phyloP scores from a whole-genome alignment of 2,797 vertebrate genomes.

The Myripristis murdjan region DNA sequence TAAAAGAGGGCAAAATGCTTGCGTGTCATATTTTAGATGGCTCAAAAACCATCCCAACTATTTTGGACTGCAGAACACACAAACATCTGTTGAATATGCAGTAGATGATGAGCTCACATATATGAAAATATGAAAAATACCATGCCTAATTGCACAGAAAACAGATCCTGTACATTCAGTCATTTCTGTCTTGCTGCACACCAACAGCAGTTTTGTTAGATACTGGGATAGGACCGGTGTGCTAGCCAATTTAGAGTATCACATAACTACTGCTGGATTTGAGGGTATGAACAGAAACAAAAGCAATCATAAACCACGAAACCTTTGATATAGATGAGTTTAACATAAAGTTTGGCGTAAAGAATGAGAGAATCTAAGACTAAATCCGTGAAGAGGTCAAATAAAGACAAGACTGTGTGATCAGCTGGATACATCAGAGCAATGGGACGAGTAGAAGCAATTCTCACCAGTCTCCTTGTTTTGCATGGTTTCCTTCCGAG shows the following conservation, averaged over 20 bases:
- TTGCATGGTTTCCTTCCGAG: constrained; percentile 59
- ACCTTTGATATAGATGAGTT: constrained; percentile 11
- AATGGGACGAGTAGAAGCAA: constrained; percentile 21
- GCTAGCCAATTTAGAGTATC: constrained; percentile 26
- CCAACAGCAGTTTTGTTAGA: constrained; percentile 25
- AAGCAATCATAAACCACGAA: constrained; percentile 16
- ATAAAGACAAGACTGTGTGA: constrained; percentile 34
- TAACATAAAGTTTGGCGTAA: constrained; percentile 27
- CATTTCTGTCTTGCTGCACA: not conserved
- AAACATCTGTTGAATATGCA: no score
- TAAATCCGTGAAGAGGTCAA: constrained; percentile 30
- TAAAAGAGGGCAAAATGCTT: constrained; percentile 12
- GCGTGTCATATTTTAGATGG: not conserved
- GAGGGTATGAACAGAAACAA: constrained; percentile 31
- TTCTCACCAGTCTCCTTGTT: constrained; percentile 46
- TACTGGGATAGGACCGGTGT: constrained; percentile 27
- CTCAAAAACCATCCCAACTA: no score
- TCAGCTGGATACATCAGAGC: constrained; percentile 37
- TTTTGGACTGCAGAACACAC: no score
- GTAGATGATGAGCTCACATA: no score
- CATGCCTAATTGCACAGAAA: no score
- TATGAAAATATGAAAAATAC: no score
- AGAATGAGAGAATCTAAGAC: constrained; percentile 31
- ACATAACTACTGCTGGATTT: constrained; percentile 24
- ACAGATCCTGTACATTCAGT: no score